phyloP scores from a whole-genome alignment of 2,888 invertebrate species.

The Micoletzkya japonica region DNA sequence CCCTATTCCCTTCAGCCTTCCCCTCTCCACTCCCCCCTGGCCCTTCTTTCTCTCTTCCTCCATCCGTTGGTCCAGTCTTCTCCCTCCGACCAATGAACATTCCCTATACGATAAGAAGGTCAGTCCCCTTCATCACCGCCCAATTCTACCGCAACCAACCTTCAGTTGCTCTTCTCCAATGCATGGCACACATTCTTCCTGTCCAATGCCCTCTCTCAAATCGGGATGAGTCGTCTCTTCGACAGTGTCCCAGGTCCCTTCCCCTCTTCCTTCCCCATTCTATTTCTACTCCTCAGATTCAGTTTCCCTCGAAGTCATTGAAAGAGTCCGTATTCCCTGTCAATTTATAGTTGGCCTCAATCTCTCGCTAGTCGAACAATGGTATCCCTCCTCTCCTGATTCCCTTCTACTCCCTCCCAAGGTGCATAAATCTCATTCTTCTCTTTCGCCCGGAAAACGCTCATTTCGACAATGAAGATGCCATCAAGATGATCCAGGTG shows the following conservation, averaged over 20 bases:
- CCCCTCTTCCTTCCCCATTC: background rate
- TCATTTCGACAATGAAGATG: background rate
- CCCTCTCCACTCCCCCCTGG: background rate
- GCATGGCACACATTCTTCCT: conserved; percentile 42
- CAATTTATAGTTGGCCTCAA: conserved; percentile 12
- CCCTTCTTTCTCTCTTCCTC: conserved; percentile 9
- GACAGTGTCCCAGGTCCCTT: background rate
- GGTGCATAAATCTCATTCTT: conserved; percentile 25
- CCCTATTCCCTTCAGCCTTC: background rate
- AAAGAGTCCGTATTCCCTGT: conserved; percentile 7
- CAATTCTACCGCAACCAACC: background rate
- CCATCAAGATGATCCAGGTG: conserved; percentile 18
- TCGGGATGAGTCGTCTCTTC: conserved; percentile 1
- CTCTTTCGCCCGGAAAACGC: conserved; percentile 17
- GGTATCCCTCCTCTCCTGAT: conserved; percentile 7
- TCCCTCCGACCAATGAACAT: conserved; percentile 14
- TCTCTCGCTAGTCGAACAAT: conserved; percentile 13
- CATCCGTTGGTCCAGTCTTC: conserved; percentile 14
- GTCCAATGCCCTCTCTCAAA: conserved; percentile 29
- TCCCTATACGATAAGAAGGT: conserved; percentile 3
- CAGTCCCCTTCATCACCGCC: too few species aligned
- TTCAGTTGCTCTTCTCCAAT: conserved; percentile 38
- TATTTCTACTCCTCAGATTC: background rate
- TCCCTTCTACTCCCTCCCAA: background rate
- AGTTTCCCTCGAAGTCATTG: conserved; percentile 7